phyloP scores from a whole-genome alignment of 2,888 invertebrate species.

The Gymnoscelis rufifasciata region DNA sequence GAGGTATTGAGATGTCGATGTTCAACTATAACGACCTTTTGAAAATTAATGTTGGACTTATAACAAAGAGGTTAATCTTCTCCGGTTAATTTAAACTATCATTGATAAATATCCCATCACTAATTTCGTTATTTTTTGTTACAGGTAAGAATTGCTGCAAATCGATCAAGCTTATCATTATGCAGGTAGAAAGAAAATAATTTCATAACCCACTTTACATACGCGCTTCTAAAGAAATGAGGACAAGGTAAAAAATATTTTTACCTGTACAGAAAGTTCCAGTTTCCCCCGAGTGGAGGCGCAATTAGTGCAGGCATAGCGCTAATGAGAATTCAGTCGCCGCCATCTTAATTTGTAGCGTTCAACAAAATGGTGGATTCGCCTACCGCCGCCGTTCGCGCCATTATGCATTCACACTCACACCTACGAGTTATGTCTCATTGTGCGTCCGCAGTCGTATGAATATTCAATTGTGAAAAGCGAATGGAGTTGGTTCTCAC shows the following conservation, averaged over 20 bases:
- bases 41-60: no score
- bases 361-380: conserved; percentile 44
- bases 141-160: conserved; percentile 11
- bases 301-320: conserved; percentile 46
- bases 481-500: background rate
- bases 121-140: conserved; percentile 7
- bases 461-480: conserved; percentile 33
- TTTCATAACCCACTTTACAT: conserved; percentile 1
- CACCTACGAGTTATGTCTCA: conserved; percentile 22
- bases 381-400: conserved; percentile 12
- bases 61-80: no score
- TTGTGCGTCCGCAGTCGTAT: conserved; percentile 22
- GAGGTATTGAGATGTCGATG: no score
- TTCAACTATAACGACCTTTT: no score
- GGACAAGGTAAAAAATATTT: conserved; percentile 8
- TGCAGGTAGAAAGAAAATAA: conserved; percentile 2
- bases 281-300: conserved; percentile 33
- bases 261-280: conserved; percentile 8
- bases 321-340: conserved; percentile 46
- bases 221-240: conserved; percentile 11
- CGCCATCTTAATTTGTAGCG: conserved; percentile 44
- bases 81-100: no score
- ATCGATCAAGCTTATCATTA: background rate
- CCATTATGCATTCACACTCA: conserved; percentile 31
- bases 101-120: no score